A percentile compares a stretch with the other conserved stretches of the same genome.
phyloP scores from a whole-genome alignment of 2,113 vertebrate species.

The Bufo bufo region DNA sequence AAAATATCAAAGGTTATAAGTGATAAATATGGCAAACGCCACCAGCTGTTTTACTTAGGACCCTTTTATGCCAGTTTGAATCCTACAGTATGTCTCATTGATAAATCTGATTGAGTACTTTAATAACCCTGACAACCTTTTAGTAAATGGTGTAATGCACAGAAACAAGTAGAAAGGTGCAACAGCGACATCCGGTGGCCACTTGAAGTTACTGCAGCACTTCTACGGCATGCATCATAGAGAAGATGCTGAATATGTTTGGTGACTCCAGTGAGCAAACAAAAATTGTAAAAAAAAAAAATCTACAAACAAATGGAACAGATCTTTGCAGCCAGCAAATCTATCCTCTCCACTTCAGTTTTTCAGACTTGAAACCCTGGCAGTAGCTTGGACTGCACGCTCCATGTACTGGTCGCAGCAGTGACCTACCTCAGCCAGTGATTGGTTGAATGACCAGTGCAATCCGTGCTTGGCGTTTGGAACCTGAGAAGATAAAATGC shows the following conservation, averaged over 20 bases:
- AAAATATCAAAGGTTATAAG: too few species aligned
- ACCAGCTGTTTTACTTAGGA: too few species aligned
- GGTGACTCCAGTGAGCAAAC: not conserved
- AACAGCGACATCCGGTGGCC: not conserved
- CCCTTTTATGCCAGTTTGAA: not conserved
- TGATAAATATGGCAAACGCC: not conserved
- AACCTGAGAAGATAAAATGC: too few species aligned
- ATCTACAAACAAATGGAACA: not conserved
- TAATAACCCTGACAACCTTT: too few species aligned
- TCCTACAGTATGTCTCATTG: not conserved
- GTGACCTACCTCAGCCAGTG: too few species aligned
- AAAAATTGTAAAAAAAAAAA: not conserved
- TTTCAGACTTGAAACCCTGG: too few species aligned
- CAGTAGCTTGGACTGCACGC: too few species aligned
- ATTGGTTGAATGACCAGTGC: too few species aligned
- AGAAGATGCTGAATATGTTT: not conserved
- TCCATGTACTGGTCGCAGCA: too few species aligned
- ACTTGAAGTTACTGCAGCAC: not conserved
- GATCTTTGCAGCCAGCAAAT: not conserved
- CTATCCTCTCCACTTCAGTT: not conserved
- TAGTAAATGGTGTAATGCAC: not conserved
- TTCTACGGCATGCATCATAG: not conserved
- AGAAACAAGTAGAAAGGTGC: not conserved
- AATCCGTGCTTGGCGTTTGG: too few species aligned
- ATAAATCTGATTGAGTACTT: too few species aligned